Conservation (phyloP, 2,113 vertebrate genomes). For the Tetrao urogallus region DNA sequence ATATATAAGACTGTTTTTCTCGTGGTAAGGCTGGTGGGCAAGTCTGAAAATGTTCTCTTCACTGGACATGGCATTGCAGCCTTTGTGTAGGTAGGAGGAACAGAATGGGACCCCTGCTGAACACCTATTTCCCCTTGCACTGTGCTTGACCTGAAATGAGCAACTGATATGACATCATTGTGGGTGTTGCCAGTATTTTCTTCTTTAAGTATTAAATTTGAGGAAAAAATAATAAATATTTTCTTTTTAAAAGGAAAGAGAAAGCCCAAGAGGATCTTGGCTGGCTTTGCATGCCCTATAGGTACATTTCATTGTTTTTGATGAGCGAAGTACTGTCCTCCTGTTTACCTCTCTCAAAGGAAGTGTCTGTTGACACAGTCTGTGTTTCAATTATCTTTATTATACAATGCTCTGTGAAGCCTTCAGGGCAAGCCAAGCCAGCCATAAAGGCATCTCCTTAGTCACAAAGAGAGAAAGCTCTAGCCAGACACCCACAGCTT, state of each 20-base stretch:
- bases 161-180: constrained; percentile 49
- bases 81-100: not conserved
- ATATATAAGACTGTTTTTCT: not conserved
- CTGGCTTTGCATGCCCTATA: constrained; percentile 45
- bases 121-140: constrained; percentile 34
- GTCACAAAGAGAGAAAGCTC: constrained; percentile 26
- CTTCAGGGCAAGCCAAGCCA: constrained; percentile 44
- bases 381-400: constrained; percentile 70
- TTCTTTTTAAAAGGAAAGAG: constrained; percentile 32
- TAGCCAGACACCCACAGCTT: constrained; percentile 16
- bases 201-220: constrained; percentile 54
- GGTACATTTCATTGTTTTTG: constrained; percentile 71
- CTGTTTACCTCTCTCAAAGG: constrained; percentile 70
- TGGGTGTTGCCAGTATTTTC: constrained; percentile 21
- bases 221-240: not conserved
- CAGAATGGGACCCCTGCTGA: not conserved
- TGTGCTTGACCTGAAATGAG: constrained; percentile 53
- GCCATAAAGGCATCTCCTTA: constrained; percentile 19
- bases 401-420: constrained; percentile 52
- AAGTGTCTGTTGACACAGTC: constrained; percentile 70
- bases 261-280: constrained; percentile 36
- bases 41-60: not conserved
- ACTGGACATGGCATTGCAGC: not conserved
- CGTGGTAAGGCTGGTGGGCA: not conserved
- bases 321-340: constrained; percentile 70